Evolutionary conservation across 2,888 invertebrate genomes (phyloP), one percentile per base, ranked within the genome.

Genomic region (Galerucella nymphaeae): DNA sequence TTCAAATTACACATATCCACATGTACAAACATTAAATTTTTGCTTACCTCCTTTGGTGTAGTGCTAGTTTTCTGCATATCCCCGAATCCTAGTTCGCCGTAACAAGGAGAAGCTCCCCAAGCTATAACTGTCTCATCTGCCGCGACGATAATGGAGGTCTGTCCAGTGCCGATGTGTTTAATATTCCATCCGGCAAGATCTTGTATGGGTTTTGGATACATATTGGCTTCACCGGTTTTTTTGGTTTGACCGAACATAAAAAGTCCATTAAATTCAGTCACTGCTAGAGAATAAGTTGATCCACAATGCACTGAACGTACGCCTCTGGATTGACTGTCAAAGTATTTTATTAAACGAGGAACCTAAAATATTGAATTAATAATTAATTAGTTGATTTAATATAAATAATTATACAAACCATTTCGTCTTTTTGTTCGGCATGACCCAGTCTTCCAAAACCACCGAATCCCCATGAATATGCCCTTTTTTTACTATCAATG

Each of bases 381-480:
- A 45, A 45, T 13, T 45, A 6, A 45, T 45, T 45, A 13, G 11
- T 45, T 45, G 11, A 14, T 45, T 13, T 14, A 38, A 8, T 45
- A 45, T 50, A 9, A 62, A 58, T 61, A n/a, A 41, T 67, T 68
- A 9, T 55, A 53, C 23, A 61, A 57, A 96, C 94, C 86, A 94
- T 89, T 87, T 98, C 97, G 86, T 98, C 97, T 84, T 95, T 95
- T 73, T 93, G 96, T 82, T 96, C 97, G 9, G 96, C 94, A 88
- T 98, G 97, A 0, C 97, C 98, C 14, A 98, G 88, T 2, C 98
- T 91, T 0, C 97, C 97, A 83, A 97, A 96, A 0, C 97, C 98
- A 13, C 97, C 97, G 86, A 97, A 98, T 20, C 98, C 97, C 97
- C 97, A 98, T 67, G 96, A 96, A 86, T 91, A 98, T 0, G 95